Percentiles rank a stretch among this genome's conserved stretches.
phyloP scores from a whole-genome alignment of 2,888 invertebrate species.

The Pardosa pseudoannulata region DNA sequence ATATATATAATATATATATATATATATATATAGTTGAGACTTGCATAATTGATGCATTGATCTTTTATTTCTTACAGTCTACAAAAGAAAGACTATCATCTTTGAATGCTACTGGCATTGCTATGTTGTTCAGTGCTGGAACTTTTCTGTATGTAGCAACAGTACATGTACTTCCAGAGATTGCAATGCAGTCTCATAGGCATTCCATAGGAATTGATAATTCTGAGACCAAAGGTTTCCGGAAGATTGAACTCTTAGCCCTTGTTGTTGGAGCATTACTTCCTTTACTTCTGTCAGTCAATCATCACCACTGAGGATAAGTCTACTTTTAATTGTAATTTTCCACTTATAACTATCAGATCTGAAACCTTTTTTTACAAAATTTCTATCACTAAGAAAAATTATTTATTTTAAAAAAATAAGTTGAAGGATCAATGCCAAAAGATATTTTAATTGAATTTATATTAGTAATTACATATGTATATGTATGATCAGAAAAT shows the following conservation, averaged over 20 bases:
- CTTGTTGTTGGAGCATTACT: slow-evolving; percentile 91
- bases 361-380: too few species aligned
- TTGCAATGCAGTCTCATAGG: slow-evolving; percentile 78
- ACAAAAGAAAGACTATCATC: slow-evolving; percentile 93
- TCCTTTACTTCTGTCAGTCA: slow-evolving; percentile 92
- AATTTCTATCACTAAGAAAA: too few species aligned
- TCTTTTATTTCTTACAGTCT: slow-evolving; percentile 81
- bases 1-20: too few species aligned
- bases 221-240: slow-evolving; percentile 80
- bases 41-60: too few species aligned
- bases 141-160: slow-evolving; percentile 99
- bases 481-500: too few species aligned
- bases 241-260: slow-evolving; percentile 86
- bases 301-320: slow-evolving; percentile 86
- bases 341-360: neutral
- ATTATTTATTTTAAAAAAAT: too few species aligned
- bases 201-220: slow-evolving; percentile 42
- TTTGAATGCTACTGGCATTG: slow-evolving; percentile 95
- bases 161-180: slow-evolving; percentile 97
- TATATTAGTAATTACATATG: too few species aligned
- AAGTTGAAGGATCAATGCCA: too few species aligned
- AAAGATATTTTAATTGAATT: too few species aligned
- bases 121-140: slow-evolving; percentile 99
- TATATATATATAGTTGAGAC: too few species aligned
- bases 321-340: neutral